Percentiles rank a stretch among this genome's conserved stretches.
phyloP scores from a whole-genome alignment of 2,888 invertebrate genomes.

The Mesorhabditis belari region DNA sequence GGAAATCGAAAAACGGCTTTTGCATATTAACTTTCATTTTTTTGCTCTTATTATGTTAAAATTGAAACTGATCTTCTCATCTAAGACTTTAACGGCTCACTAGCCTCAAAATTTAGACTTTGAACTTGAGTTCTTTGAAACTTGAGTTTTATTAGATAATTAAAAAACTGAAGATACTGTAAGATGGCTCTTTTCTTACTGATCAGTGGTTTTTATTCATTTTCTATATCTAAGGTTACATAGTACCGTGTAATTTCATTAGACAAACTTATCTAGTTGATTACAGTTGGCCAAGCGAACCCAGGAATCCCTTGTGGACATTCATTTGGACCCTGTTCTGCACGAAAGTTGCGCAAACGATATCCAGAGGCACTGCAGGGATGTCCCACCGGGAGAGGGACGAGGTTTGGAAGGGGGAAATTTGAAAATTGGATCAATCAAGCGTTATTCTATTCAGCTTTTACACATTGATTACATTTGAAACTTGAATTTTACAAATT shows the following conservation, averaged over 20 bases:
- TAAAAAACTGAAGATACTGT: not conserved
- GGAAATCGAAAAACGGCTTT: too few species aligned
- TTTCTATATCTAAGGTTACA: not conserved
- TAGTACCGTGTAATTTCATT: not conserved
- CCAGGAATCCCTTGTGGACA: slow-evolving; percentile 78
- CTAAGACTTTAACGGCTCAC: too few species aligned
- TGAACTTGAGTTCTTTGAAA: too few species aligned
- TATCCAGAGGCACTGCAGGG: slow-evolving; percentile 56
- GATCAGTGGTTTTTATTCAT: not conserved
- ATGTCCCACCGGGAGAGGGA: slow-evolving; percentile 77
- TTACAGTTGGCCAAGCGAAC: slow-evolving; percentile 72
- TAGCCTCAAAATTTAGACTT: too few species aligned
- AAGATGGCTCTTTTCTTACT: not conserved
- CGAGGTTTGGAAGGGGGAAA: slow-evolving; percentile 60
- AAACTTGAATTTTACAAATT: too few species aligned
- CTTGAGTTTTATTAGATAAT: too few species aligned
- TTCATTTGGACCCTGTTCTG: slow-evolving; percentile 85
- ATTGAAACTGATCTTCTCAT: too few species aligned
- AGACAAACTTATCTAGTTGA: not conserved
- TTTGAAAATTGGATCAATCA: too few species aligned
- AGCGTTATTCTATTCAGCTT: too few species aligned
- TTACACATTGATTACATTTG: too few species aligned
- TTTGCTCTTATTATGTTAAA: too few species aligned
- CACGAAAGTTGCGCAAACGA: slow-evolving; percentile 82
- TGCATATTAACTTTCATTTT: too few species aligned